A percentile compares a stretch with the other conserved stretches of the same genome.
Evolutionary conservation across 2,113 vertebrate species (phyloP).

Genomic region (Tringa solitaria): DNA sequence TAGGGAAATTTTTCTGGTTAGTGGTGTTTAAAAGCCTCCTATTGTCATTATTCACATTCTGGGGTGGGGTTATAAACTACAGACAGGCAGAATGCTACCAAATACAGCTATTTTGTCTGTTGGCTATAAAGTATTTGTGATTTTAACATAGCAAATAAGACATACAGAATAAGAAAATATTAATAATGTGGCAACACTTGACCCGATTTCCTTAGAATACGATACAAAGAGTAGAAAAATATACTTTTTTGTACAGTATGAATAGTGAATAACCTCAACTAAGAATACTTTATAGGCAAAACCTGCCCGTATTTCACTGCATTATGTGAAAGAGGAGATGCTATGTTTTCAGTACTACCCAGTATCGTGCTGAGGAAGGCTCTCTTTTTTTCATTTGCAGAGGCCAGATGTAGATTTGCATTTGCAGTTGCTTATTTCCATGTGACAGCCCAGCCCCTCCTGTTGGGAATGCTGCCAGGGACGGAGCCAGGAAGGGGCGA

Average conservation of each 20-base stretch:
- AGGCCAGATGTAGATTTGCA: constrained; percentile 16
- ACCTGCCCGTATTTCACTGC: neutral
- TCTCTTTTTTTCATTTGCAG: neutral
- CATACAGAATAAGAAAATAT: neutral
- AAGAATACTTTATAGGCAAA: neutral
- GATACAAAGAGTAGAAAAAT: neutral
- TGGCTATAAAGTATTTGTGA: no score
- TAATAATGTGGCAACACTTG: neutral
- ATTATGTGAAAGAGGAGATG: neutral
- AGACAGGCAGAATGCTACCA: neutral
- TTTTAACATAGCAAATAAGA: neutral
- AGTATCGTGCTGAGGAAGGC: neutral
- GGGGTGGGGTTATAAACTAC: neutral
- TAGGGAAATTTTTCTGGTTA: neutral
- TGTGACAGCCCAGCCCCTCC: neutral
- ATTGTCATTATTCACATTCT: neutral
- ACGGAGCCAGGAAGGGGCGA: neutral
- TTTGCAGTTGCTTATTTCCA: neutral
- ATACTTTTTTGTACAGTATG: no score
- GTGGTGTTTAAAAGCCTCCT: neutral
- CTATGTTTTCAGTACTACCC: neutral
- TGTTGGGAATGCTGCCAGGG: neutral
- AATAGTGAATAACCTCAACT: neutral
- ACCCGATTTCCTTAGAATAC: neutral
- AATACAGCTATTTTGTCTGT: no score